phyloP scores from a whole-genome alignment of 92 coral and sea anemone species.

The Isaurus tuberculatus region DNA sequence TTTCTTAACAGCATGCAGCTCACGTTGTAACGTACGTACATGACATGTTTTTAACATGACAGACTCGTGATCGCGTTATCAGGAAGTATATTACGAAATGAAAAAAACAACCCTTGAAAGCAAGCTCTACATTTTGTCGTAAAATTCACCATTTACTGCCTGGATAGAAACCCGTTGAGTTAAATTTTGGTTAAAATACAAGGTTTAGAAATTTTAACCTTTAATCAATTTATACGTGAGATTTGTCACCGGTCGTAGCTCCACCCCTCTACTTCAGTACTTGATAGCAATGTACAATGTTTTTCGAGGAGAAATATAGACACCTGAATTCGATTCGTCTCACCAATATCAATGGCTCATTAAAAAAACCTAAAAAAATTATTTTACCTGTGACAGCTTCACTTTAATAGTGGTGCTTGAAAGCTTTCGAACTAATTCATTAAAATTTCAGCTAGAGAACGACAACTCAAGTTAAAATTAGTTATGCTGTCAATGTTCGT shows the following conservation, averaged over 20 bases:
- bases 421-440: not conserved
- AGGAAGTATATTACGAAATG: conserved; percentile 34
- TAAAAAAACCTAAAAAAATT: not conserved
- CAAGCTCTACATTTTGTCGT: not conserved
- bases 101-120: not conserved
- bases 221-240: not conserved
- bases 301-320: conserved; percentile 1
- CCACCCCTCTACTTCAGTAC: conserved; percentile 15
- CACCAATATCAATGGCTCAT: not conserved
- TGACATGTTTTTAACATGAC: conserved; percentile 4
- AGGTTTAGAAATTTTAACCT: not conserved
- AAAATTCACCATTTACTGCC: not conserved
- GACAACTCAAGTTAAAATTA: not conserved
- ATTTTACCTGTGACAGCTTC: conserved; percentile 12
- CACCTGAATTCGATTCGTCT: conserved; percentile 13
- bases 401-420: conserved; percentile 7
- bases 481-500: not conserved
- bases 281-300: not conserved
- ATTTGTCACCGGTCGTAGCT: conserved; percentile 4
- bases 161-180: not conserved
- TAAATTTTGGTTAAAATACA: not conserved
- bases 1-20: not conserved
- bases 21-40: not conserved
- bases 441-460: not conserved
- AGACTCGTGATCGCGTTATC: conserved; percentile 2